Conservation (phyloP, 2,797 vertebrate genomes). For the Macropus fuliginosus region DNA sequence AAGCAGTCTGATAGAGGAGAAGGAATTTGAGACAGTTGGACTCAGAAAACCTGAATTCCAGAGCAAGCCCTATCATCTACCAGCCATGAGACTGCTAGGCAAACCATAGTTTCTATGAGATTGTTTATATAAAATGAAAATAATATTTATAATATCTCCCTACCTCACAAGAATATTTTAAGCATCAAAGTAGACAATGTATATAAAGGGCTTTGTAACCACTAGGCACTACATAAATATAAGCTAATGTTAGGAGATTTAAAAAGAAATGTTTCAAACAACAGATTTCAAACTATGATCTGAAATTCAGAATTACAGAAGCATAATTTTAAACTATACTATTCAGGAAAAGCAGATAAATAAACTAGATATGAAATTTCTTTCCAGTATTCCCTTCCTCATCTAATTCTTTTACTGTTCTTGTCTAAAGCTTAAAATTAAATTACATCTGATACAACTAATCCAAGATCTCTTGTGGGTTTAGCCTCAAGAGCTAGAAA, state of each 20-base stretch:
- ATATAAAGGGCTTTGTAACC: background rate
- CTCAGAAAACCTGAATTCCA: background rate
- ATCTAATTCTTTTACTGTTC: background rate
- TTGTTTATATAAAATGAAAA: background rate
- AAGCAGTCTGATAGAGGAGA: background rate
- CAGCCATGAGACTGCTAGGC: background rate
- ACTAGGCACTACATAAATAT: background rate
- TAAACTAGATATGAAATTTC: background rate
- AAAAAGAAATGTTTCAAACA: background rate
- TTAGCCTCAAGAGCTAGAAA: background rate
- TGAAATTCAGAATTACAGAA: background rate
- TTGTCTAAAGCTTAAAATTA: background rate
- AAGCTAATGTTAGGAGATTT: background rate
- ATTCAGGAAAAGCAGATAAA: slow-evolving; percentile 29
- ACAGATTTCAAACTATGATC: slow-evolving; percentile 17
- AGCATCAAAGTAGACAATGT: background rate
- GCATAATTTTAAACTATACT: slow-evolving; percentile 28
- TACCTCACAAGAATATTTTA: background rate
- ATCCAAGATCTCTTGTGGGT: background rate
- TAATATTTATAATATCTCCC: background rate
- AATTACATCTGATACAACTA: background rate
- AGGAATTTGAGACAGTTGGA: background rate
- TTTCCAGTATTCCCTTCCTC: background rate
- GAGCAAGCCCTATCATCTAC: background rate
- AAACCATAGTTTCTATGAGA: background rate